A percentile compares a stretch with the other conserved stretches of the same genome.
These are phyloP conservation scores for Etheostoma perlongum DNA, from an alignment of 2,797 vertebrate genomes.

Conservation along the genomic window DNA sequence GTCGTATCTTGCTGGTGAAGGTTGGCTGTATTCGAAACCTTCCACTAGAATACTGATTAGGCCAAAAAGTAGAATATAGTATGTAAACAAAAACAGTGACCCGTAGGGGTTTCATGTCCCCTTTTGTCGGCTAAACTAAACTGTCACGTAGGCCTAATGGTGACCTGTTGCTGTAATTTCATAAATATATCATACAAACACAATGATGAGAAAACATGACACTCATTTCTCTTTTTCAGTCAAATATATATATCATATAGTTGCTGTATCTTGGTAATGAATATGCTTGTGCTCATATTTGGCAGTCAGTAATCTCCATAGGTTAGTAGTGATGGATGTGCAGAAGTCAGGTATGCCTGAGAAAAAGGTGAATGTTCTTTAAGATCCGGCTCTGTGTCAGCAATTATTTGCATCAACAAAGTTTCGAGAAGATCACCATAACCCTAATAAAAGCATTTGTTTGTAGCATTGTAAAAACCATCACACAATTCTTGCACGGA, in stretches of 20 bases:
- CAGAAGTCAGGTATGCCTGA: background rate
- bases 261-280: background rate
- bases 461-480: conserved; percentile 1
- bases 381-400: background rate
- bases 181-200: too few species aligned
- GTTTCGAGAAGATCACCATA: background rate
- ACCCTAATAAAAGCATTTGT: background rate
- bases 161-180: too few species aligned
- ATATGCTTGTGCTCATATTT: conserved; percentile 17
- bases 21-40: background rate
- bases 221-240: background rate
- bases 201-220: too few species aligned
- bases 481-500: background rate
- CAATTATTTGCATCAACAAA: background rate
- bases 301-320: conserved; percentile 5
- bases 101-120: too few species aligned
- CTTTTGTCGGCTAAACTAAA: too few species aligned
- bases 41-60: too few species aligned
- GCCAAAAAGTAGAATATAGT: too few species aligned
- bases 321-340: background rate
- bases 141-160: too few species aligned
- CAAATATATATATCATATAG: too few species aligned
- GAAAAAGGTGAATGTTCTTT: conserved; percentile 14
- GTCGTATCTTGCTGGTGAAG: background rate
- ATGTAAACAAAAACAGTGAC: too few species aligned